Conservation (phyloP, 1,140 invertebrate genomes). For the Stenopsyche tienmushanensis region DNA sequence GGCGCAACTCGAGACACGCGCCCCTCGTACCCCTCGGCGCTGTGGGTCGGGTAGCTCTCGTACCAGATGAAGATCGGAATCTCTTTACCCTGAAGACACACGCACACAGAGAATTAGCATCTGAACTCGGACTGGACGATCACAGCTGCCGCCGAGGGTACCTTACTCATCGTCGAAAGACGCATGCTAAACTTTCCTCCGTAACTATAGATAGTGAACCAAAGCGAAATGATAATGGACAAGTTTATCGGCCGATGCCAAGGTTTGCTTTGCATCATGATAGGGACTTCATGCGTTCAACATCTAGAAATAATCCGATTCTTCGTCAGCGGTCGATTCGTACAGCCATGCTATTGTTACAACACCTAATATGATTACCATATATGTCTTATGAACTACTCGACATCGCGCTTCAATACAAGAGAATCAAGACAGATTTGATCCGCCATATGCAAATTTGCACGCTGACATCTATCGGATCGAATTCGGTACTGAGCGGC, state of each 20-base stretch:
- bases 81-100: slow-evolving; percentile 74
- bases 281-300: background rate
- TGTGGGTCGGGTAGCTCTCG: slow-evolving; percentile 93
- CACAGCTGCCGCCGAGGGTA: background rate
- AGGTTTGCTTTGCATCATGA: background rate
- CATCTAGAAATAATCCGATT: too few relatives aligned
- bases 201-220: background rate
- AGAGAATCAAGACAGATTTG: too few relatives aligned
- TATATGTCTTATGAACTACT: too few relatives aligned
- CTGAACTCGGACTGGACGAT: background rate
- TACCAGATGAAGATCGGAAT: slow-evolving; percentile 97
- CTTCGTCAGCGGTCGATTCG: background rate
- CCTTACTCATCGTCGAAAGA: background rate
- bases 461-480: too few relatives aligned
- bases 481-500: too few relatives aligned
- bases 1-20: slow-evolving; percentile 83
- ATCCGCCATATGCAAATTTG: too few relatives aligned
- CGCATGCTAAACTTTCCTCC: background rate
- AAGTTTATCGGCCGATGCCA: background rate
- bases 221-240: background rate
- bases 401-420: too few relatives aligned
- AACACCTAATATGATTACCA: slow-evolving; percentile 9
- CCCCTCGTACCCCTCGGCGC: slow-evolving; percentile 87
- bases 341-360: slow-evolving; percentile 12
- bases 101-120: slow-evolving; percentile 1